Conservation (phyloP, 2,888 invertebrate genomes). For the Esperia sulphurella region DNA sequence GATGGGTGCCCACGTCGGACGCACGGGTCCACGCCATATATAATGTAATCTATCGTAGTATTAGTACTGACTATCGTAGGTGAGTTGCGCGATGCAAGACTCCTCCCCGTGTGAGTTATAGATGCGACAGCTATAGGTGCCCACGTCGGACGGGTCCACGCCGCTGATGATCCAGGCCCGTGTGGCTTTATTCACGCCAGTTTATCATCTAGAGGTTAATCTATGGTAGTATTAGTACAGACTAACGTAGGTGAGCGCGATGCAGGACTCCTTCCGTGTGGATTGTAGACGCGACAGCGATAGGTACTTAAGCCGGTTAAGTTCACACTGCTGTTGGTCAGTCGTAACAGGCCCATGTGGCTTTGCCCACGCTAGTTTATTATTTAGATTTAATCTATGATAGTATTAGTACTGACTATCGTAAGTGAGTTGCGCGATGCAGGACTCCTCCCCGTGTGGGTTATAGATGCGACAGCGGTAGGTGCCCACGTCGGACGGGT, state of each 20-base stretch:
- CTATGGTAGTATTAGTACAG: slow-evolving; percentile 49
- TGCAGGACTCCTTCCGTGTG: slow-evolving; percentile 89
- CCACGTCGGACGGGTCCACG: slow-evolving; percentile 89
- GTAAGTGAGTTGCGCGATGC: slow-evolving; percentile 88
- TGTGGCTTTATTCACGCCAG: slow-evolving; percentile 28
- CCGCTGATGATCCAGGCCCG: slow-evolving; percentile 88
- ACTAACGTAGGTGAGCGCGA: slow-evolving; percentile 91
- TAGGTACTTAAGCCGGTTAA: too few species aligned
- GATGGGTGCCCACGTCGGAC: slow-evolving; percentile 92
- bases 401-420: slow-evolving; percentile 81
- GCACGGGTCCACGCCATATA: slow-evolving; percentile 87
- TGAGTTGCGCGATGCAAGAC: slow-evolving; percentile 87
- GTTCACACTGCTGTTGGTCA: too few species aligned
- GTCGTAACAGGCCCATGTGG: not conserved
- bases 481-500: slow-evolving; percentile 89
- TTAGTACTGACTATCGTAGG: slow-evolving; percentile 90
- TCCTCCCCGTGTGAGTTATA: slow-evolving; percentile 92
- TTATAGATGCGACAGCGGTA: slow-evolving; percentile 92
- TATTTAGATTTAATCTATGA: not conserved
- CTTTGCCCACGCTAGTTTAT: not conserved
- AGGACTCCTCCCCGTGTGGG: slow-evolving; percentile 90
- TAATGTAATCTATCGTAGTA: too few species aligned
- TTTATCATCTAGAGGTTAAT: too few species aligned
- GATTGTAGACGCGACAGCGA: slow-evolving; percentile 25
- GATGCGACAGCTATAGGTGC: slow-evolving; percentile 90